These are phyloP conservation scores for Alethe diademata DNA, from an alignment of 2,113 vertebrate genomes.

Conservation along the genomic window DNA sequence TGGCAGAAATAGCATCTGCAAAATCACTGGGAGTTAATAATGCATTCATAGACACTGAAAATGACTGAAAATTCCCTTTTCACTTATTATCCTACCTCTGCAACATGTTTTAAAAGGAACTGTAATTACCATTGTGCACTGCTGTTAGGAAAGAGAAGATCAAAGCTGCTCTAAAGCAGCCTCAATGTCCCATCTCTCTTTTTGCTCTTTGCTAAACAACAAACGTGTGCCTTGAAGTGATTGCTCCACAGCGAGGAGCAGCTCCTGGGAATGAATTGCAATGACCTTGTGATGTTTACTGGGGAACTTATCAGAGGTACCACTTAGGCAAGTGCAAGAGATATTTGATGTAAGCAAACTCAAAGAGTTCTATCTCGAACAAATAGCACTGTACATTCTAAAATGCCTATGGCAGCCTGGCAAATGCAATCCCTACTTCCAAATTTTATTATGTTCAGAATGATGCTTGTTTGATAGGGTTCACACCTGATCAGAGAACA, in stretches of 20 bases:
- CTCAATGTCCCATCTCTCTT: background rate
- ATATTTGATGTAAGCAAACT: background rate
- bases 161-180: background rate
- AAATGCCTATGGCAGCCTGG: background rate
- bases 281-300: conserved; percentile 9
- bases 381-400: background rate
- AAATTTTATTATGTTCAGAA: background rate
- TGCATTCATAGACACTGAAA: conserved; percentile 23
- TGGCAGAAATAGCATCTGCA: conserved; percentile 43
- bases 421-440: background rate
- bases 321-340: background rate
- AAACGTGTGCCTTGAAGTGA: background rate
- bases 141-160: background rate
- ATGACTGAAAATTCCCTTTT: conserved; percentile 44
- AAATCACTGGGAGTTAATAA: conserved; percentile 52
- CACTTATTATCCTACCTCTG: conserved; percentile 36
- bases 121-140: background rate
- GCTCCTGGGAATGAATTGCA: background rate
- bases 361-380: background rate
- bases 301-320: background rate
- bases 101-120: conserved; percentile 1
- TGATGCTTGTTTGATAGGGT: background rate
- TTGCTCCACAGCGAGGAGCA: background rate
- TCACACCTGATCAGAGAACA: background rate
- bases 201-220: background rate